Conservation (phyloP, 2,888 invertebrate species). For the Pandemis heparana region DNA sequence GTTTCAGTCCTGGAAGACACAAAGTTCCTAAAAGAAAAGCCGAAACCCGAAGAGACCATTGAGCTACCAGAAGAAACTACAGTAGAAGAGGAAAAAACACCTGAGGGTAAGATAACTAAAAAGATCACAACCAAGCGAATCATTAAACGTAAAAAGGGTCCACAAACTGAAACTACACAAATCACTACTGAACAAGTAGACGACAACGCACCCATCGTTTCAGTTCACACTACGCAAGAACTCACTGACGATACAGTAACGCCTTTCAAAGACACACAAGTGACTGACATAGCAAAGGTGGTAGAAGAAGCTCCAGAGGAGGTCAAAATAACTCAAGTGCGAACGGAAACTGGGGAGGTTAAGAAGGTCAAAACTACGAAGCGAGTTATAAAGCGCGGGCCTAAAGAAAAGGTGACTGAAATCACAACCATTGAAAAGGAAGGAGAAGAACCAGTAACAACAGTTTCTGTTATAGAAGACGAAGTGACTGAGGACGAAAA, state of each 20-base stretch:
- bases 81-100: conserved; percentile 46
- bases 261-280: neutral
- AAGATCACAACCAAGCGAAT: conserved; percentile 44
- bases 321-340: conserved; percentile 21
- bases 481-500: neutral
- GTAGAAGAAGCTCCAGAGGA: conserved; percentile 15
- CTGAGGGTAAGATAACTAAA: conserved; percentile 52
- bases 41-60: conserved; percentile 52
- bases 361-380: conserved; percentile 42
- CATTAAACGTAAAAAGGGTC: conserved; percentile 53
- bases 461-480: neutral
- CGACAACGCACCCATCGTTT: conserved; percentile 48
- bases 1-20: conserved; percentile 48
- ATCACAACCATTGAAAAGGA: conserved; percentile 22
- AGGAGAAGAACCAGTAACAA: neutral
- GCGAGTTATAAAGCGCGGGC: conserved; percentile 38
- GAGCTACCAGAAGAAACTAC: conserved; percentile 48
- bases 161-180: conserved; percentile 53
- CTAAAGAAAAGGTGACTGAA: conserved; percentile 60
- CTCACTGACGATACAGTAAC: neutral
- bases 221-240: conserved; percentile 32
- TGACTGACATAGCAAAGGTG: neutral
- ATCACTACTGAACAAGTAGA: conserved; percentile 59
- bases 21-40: conserved; percentile 13
- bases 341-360: conserved; percentile 19